Base-by-base conservation (phyloP, 2,113 vertebrate species). In the Rhabdornis inornatus region DNA sequence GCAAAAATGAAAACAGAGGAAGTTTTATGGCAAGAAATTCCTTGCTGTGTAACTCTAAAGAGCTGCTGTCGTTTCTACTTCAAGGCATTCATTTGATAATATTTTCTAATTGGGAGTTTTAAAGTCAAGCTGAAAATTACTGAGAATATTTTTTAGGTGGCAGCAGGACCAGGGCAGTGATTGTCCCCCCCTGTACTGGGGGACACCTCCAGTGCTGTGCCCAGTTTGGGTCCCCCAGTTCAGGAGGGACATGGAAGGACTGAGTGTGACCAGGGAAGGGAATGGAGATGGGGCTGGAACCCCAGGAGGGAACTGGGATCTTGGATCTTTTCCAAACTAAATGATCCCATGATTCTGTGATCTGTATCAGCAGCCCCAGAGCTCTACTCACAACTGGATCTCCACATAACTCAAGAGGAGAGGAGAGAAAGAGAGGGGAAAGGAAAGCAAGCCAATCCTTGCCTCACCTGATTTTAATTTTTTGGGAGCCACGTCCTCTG, bases 391-490 rank as follows among this genome's bases (percentile, higher is more conserved):
- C 1, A 2, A 40, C 5, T 66, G 4, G 8, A 28, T 0, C 33
- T 11, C 14, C 4, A 64, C 6, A 28, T 2, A 53, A 23, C 17
- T 31, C 18, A 6, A 49, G 47, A 49, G 13, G 12, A 25, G 23
- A 24, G 23, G 24, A 25, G 24, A 49, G 47, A 47, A 11, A 23
- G 45, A 7, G 45, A 47, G 44, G 47, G 45, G 11, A 45, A 47
- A 21, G 21, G 45, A 45, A 9, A 22, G 21, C 22, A 11, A 47
- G 40, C 40, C 40, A 42, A 57, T 10, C n/a, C 17, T 72, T n/a
- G 55, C 23, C 91, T 96, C 92, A 98, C 97, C 97, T 94, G 93
- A n/a, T 87, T 88, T 97, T 1, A 76, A 3, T 11, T 60, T 90
- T 72, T 97, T 97, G 79, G 95, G 21, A 23, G 90, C 40, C 1